A percentile compares a stretch with the other conserved stretches of the same genome.
Conservation (phyloP, 2,113 vertebrate genomes). For the Forbesichthys papilliferus region DNA sequence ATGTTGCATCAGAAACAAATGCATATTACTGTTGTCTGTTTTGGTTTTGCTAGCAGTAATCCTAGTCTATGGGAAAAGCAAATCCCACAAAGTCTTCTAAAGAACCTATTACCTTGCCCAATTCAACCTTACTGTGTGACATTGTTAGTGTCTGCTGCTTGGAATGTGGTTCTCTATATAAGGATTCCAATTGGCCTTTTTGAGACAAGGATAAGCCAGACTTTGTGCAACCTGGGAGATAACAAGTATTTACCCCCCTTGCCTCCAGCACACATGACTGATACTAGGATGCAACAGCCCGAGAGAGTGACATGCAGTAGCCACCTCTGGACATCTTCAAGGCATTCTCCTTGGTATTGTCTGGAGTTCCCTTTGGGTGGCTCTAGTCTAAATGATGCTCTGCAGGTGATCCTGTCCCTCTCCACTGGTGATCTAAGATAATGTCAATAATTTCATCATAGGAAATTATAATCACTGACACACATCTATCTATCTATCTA, state of each 20-base stretch:
- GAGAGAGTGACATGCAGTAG: not conserved
- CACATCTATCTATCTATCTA: no score
- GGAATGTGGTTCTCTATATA: conserved; percentile 4
- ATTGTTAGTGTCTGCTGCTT: not conserved
- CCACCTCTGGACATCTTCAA: not conserved
- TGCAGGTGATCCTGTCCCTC: no score
- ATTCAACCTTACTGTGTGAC: not conserved
- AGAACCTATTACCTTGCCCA: conserved; percentile 17
- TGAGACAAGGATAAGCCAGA: conserved; percentile 10
- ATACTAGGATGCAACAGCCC: not conserved
- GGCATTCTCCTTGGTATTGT: no score
- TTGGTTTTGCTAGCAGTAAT: conserved; percentile 34
- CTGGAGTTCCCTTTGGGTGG: no score
- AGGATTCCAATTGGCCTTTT: conserved; percentile 10
- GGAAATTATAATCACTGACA: no score
- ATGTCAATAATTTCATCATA: not conserved
- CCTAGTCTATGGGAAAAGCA: conserved; percentile 34
- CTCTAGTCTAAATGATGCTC: no score
- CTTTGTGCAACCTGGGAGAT: conserved; percentile 16
- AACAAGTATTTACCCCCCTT: conserved; percentile 6
- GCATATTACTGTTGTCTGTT: conserved; percentile 37
- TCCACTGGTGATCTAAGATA: no score
- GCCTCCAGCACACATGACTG: not conserved
- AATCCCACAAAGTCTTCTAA: conserved; percentile 26
- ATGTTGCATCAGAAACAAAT: conserved; percentile 38